Conservation (phyloP, 2,113 vertebrate genomes). For the Amia ocellicauda region DNA sequence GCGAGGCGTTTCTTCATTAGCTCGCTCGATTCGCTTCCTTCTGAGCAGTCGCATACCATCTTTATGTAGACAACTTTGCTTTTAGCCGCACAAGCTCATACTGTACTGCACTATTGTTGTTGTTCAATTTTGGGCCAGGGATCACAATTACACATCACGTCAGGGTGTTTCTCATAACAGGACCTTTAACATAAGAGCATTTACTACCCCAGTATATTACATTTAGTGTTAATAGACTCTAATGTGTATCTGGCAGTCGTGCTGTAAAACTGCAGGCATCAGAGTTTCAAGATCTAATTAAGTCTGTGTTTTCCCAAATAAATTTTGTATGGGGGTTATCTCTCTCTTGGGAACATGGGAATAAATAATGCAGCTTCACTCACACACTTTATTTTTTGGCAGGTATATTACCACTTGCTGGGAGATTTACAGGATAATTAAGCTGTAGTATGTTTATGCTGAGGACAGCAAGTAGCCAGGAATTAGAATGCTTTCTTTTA, state of each 20-base stretch:
- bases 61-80: neutral
- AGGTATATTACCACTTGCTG: slow-evolving; percentile 31
- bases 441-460: slow-evolving; percentile 29
- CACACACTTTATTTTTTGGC: slow-evolving; percentile 25
- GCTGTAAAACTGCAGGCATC: slow-evolving; percentile 3
- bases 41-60: neutral
- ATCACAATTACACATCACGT: neutral
- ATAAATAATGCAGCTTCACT: slow-evolving; percentile 33
- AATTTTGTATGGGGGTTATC: slow-evolving; percentile 12
- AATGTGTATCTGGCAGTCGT: neutral
- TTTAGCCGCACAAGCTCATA: neutral
- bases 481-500: slow-evolving; percentile 19
- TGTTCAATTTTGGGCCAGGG: no score
- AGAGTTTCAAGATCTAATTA: slow-evolving; percentile 15
- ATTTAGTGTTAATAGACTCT: neutral
- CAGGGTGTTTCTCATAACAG: neutral
- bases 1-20: neutral
- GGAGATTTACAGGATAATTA: slow-evolving; percentile 42
- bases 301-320: slow-evolving; percentile 25
- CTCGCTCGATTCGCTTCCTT: neutral
- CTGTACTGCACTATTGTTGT: neutral
- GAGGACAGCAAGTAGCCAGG: slow-evolving; percentile 31
- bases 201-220: neutral
- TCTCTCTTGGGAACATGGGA: slow-evolving; percentile 25
- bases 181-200: slow-evolving; percentile 1